Conservation (phyloP, 2,888 invertebrate species). For the Polylopha cassiicola region DNA sequence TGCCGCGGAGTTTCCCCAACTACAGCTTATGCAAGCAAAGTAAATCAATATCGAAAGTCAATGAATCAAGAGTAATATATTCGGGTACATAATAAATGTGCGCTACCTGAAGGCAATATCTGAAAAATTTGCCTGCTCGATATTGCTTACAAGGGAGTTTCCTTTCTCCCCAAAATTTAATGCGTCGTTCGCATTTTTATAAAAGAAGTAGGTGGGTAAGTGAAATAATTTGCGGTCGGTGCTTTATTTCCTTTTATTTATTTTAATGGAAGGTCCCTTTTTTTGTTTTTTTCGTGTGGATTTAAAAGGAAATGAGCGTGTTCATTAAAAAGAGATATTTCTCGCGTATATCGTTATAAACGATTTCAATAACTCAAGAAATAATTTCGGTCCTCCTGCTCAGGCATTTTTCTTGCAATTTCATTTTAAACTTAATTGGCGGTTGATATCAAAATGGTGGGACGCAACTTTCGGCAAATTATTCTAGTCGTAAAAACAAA, state of each 20-base stretch:
- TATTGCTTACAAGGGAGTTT: constrained; percentile 78
- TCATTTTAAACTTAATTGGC: constrained; percentile 11
- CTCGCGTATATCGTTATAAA: constrained; percentile 54
- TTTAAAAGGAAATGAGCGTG: constrained; percentile 56
- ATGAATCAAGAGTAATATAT: constrained; percentile 78
- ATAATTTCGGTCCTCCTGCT: neutral
- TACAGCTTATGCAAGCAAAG: constrained; percentile 75
- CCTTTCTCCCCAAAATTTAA: constrained; percentile 78
- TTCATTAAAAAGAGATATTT: constrained; percentile 54
- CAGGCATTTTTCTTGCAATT: neutral
- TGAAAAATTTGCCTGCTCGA: constrained; percentile 78
- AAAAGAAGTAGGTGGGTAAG: constrained; percentile 74
- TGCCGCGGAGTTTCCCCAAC: constrained; percentile 53
- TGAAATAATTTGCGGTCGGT: constrained; percentile 75
- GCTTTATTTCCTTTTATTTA: constrained; percentile 76
- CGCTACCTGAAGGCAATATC: constrained; percentile 78
- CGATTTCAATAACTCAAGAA: constrained; percentile 25
- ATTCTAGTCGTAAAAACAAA: constrained; percentile 62
- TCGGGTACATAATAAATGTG: constrained; percentile 78
- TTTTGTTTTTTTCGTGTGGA: constrained; percentile 65
- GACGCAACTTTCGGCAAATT: constrained; percentile 54
- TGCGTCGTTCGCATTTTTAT: constrained; percentile 77
- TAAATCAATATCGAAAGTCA: constrained; percentile 78
- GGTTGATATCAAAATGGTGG: constrained; percentile 38
- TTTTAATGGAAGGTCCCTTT: constrained; percentile 74